Evolutionary conservation across 2,113 vertebrate species (phyloP).

Genomic region (Columba janthina): DNA sequence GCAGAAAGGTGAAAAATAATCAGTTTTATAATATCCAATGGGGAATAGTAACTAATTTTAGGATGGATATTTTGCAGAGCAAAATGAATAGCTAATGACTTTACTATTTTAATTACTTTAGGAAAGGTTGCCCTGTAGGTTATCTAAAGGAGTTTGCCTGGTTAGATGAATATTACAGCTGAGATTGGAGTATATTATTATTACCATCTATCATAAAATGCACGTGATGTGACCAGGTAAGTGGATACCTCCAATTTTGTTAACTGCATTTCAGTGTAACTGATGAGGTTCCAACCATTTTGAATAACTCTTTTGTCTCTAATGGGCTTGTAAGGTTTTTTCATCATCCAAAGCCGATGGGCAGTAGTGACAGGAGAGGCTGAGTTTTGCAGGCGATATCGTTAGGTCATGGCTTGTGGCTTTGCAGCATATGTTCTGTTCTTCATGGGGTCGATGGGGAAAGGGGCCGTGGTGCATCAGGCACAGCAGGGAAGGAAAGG

Average conservation of each 20-base stretch:
- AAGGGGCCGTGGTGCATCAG: fast-evolving
- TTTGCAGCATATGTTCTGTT: fast-evolving
- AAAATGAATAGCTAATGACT: neutral
- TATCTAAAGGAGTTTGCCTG: neutral
- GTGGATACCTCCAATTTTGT: fast-evolving
- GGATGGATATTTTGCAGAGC: neutral
- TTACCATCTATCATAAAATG: neutral
- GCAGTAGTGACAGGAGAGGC: fast-evolving
- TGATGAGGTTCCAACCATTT: neutral
- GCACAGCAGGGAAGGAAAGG: neutral
- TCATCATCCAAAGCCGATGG: neutral
- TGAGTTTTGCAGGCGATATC: neutral
- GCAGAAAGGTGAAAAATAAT: neutral
- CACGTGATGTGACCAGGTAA: neutral
- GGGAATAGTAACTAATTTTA: neutral
- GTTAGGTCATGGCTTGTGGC: neutral
- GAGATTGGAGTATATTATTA: neutral
- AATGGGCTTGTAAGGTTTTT: no score
- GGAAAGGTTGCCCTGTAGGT: neutral
- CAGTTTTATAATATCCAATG: neutral
- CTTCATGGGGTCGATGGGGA: no score
- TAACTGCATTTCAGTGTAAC: neutral
- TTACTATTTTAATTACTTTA: neutral
- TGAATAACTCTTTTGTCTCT: neutral
- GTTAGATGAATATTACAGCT: neutral